These are phyloP conservation scores for Edolisoma coerulescens DNA, from an alignment of 2,113 vertebrate species.

Conservation along the genomic window DNA sequence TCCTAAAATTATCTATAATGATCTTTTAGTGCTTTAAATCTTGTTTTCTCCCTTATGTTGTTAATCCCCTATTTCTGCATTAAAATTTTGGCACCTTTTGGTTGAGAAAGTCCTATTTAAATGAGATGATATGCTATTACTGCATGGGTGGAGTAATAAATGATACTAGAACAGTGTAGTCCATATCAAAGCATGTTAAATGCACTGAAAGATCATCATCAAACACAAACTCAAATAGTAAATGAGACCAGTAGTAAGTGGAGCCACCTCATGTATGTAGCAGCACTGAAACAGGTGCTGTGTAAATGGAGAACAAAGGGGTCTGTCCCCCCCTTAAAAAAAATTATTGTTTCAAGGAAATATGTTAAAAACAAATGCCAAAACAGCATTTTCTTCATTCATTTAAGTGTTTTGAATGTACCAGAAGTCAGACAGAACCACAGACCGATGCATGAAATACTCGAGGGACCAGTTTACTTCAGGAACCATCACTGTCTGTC, in stretches of 20 bases:
- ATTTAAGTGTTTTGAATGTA: slow-evolving; percentile 1
- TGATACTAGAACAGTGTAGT: background rate
- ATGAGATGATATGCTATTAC: background rate
- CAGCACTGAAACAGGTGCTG: background rate
- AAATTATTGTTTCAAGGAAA: slow-evolving; percentile 3
- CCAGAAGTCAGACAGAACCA: background rate
- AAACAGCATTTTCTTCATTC: background rate
- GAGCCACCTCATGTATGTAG: background rate
- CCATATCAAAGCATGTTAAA: background rate
- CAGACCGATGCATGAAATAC: background rate
- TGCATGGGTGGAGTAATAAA: background rate
- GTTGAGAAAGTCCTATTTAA: background rate
- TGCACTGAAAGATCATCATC: background rate
- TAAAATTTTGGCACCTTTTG: background rate
- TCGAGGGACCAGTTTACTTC: background rate
- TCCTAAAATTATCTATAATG: slow-evolving; percentile 1
- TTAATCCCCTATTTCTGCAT: background rate
- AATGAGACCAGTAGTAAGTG: background rate
- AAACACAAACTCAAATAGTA: background rate
- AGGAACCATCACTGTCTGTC: background rate
- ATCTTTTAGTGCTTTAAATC: background rate
- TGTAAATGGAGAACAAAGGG: background rate
- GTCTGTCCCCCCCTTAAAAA: background rate
- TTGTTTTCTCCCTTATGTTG: background rate
- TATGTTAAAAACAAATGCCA: background rate